These are phyloP conservation scores for Mizuhopecten yessoensis DNA, from an alignment of 1,140 invertebrate species.

Conservation along the genomic window DNA sequence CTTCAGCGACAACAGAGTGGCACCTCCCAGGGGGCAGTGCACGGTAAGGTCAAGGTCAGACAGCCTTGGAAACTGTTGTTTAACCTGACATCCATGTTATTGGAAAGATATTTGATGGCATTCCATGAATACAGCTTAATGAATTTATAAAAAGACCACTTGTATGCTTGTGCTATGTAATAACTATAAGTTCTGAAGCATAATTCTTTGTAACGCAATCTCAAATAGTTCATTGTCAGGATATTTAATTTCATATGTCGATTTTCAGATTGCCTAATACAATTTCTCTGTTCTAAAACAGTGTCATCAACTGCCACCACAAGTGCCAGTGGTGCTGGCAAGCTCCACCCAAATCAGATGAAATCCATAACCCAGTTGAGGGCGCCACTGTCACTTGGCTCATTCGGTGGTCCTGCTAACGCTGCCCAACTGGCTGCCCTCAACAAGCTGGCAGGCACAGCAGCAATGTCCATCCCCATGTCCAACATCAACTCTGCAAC, in stretches of 20 bases:
- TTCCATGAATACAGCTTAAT: too few relatives aligned
- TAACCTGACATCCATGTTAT: too few relatives aligned
- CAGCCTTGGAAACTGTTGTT: too few relatives aligned
- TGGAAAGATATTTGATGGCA: too few relatives aligned
- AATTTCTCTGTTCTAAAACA: not conserved
- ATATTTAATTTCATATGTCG: too few relatives aligned
- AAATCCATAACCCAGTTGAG: not conserved
- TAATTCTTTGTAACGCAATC: too few relatives aligned
- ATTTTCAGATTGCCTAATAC: too few relatives aligned
- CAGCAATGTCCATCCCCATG: conserved; percentile 45
- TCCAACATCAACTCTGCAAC: not conserved
- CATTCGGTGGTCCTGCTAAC: conserved; percentile 38
- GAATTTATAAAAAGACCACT: too few relatives aligned
- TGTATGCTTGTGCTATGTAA: too few relatives aligned
- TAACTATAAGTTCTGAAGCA: too few relatives aligned
- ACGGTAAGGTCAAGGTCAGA: not conserved
- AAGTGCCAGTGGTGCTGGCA: not conserved
- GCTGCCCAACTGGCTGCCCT: conserved; percentile 51
- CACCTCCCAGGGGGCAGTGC: conserved; percentile 35
- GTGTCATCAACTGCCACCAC: conserved; percentile 3
- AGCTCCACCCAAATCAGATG: not conserved
- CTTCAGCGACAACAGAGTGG: conserved; percentile 51
- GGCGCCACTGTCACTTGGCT: not conserved
- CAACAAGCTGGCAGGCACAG: conserved; percentile 53
- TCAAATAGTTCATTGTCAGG: too few relatives aligned